phyloP scores from a whole-genome alignment of 1,140 invertebrate genomes.

The Saxidomus purpurata region DNA sequence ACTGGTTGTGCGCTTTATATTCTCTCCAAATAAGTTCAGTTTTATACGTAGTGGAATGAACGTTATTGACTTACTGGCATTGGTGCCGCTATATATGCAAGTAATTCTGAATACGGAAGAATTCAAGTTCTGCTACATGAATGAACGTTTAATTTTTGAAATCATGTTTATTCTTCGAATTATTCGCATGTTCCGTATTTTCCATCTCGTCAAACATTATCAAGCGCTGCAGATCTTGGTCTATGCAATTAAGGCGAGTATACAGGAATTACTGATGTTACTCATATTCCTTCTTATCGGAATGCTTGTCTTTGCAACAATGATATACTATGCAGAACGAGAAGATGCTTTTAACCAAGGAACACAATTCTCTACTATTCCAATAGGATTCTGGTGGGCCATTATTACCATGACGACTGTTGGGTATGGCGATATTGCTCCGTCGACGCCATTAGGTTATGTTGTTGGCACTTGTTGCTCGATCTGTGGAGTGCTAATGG shows the following conservation, averaged over 20 bases:
- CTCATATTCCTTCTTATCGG: slow-evolving; percentile 99
- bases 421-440: slow-evolving; percentile 86
- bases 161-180: slow-evolving; percentile 84
- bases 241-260: slow-evolving; percentile 82
- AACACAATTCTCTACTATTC: slow-evolving; percentile 82
- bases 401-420: slow-evolving; percentile 88
- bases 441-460: slow-evolving; percentile 87
- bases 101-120: slow-evolving; percentile 77
- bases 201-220: slow-evolving; percentile 84
- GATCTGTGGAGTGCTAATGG: slow-evolving; percentile 80
- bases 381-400: slow-evolving; percentile 88
- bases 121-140: slow-evolving; percentile 80
- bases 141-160: slow-evolving; percentile 81
- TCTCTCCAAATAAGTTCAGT: slow-evolving; percentile 85
- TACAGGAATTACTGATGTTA: slow-evolving; percentile 89
- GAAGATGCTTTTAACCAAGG: slow-evolving; percentile 77
- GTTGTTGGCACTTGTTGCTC: slow-evolving; percentile 82
- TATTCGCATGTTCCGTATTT: slow-evolving; percentile 84
- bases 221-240: slow-evolving; percentile 84
- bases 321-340: slow-evolving; percentile 99
- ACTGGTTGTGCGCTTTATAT: slow-evolving; percentile 86
- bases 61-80: slow-evolving; percentile 87
- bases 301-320: slow-evolving; percentile 98
- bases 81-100: slow-evolving; percentile 87
- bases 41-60: slow-evolving; percentile 87